phyloP scores from a whole-genome alignment of 37 sponge, comb jelly and placozoan genomes.

The Geodia barretti region DNA sequence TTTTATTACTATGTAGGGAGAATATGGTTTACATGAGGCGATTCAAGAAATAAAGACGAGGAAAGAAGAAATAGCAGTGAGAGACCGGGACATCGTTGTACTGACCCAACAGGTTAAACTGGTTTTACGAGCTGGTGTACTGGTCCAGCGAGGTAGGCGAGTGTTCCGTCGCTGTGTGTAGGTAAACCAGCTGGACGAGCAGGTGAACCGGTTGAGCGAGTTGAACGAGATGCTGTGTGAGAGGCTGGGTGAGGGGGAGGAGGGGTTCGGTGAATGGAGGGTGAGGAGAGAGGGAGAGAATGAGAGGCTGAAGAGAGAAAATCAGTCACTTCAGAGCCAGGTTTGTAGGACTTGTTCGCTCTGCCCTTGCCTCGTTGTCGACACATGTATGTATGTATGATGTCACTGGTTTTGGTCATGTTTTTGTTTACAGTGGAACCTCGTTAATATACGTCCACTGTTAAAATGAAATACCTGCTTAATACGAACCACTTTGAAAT shows the following conservation, averaged over 20 bases:
- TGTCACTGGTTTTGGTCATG: not conserved
- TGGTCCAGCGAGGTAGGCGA: no score
- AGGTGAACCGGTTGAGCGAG: constrained; percentile 47
- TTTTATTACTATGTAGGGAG: constrained; percentile 49
- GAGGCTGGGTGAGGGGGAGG: constrained; percentile 32
- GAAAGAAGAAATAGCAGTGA: constrained; percentile 63
- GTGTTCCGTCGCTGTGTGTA: no score
- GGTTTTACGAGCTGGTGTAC: not conserved
- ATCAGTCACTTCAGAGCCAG: constrained; percentile 54
- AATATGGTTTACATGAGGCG: constrained; percentile 71
- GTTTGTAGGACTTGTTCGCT: not conserved
- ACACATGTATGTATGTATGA: not conserved
- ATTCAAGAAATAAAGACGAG: constrained; percentile 71
- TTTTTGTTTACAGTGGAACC: not conserved
- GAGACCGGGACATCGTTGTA: constrained; percentile 61
- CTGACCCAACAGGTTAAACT: no score
- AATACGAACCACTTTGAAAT: no score
- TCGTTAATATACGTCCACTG: no score
- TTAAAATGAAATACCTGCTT: no score
- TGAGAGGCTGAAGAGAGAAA: constrained; percentile 43
- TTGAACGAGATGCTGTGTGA: constrained; percentile 59
- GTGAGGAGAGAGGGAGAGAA: constrained; percentile 32
- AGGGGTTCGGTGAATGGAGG: constrained; percentile 22
- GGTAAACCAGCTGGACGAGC: constrained; percentile 41
- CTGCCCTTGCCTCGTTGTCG: not conserved